Evolutionary conservation across 2,113 vertebrate genomes (phyloP), one percentile per base, ranked within the genome.

Genomic region (Apaloderma vittatum): DNA sequence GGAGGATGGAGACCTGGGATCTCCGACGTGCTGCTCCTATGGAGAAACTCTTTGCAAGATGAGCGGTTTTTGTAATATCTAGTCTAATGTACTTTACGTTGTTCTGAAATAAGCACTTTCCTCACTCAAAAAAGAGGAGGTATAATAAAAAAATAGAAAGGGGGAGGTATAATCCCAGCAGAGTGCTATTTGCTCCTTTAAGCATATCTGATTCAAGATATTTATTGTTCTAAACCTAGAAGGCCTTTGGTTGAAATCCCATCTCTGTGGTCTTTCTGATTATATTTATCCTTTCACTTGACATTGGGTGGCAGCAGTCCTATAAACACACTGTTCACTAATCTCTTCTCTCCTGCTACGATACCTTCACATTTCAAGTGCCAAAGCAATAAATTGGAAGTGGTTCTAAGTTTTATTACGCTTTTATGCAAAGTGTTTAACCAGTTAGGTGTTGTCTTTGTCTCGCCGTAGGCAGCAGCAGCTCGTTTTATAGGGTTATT

Each of bases 201-300:
- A 55, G 23, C 59, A 7, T 91, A 98, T 77, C 92, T 88, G 86
- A 92, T 97, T 96, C 84, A 95, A 97, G 86, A 72, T 87, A 90
- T 95, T 97, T 97, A 95, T 98, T 97, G 93, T 97, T 98, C 76
- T 97, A 94, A 97, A 96, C 86, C 92, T 94, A 93, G 88, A 94
- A 96, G 61, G 89, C 91, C 90, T 97, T 97, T 95, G 96, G 93
- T 96, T 96, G 95, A 96, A 97, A 97, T 87, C 74, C 87, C 88
- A 95, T 97, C 92, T 94, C 88, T 96, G 91, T 90, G 93, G 94
- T 96, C 90, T 96, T 97, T 94, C 74, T 66, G 79, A 93, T 97
- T 94, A 71, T 97, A 96, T 97, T 97, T 97, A 88, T 97, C 79
- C 85, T 91, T 84, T 98, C 93, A 58, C 88, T 97, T 91, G 96